These are phyloP conservation scores for Euwallacea similis DNA, from an alignment of 1,140 invertebrate species.

Conservation along the genomic window DNA sequence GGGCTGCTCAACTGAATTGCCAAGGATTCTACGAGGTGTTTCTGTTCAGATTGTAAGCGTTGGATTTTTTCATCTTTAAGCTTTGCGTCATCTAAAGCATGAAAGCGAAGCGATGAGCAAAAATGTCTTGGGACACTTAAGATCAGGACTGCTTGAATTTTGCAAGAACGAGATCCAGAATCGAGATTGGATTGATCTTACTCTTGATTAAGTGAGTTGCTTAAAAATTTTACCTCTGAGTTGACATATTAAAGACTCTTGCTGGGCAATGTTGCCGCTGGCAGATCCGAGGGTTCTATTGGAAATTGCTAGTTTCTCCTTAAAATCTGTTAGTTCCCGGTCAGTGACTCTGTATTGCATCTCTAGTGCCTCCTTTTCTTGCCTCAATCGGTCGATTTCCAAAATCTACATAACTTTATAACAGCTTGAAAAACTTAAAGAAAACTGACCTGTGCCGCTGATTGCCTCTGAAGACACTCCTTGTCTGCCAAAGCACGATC, in stretches of 20 bases:
- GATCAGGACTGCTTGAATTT: too few species aligned
- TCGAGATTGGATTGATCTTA: background rate
- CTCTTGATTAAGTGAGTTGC: background rate
- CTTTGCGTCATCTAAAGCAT: slow-evolving; percentile 63
- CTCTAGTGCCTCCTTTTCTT: slow-evolving; percentile 70
- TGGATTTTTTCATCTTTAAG: slow-evolving; percentile 69
- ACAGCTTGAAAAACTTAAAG: background rate
- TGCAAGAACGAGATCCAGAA: too few species aligned
- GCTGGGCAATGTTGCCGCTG: slow-evolving; percentile 68
- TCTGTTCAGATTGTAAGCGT: slow-evolving; percentile 65
- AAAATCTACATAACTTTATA: slow-evolving; percentile 42
- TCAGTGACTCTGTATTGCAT: slow-evolving; percentile 67
- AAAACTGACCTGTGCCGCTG: slow-evolving; percentile 59
- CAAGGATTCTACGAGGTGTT: slow-evolving; percentile 66
- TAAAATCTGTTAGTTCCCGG: slow-evolving; percentile 65
- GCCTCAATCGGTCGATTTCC: slow-evolving; percentile 67
- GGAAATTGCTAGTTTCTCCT: slow-evolving; percentile 65
- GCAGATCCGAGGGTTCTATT: slow-evolving; percentile 65
- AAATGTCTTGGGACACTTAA: background rate
- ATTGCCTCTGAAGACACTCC: slow-evolving; percentile 70
- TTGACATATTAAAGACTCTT: slow-evolving; percentile 67
- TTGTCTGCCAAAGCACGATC: slow-evolving; percentile 66
- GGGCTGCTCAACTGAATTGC: slow-evolving; percentile 69
- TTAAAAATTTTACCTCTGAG: slow-evolving; percentile 62
- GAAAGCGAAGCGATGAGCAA: too few species aligned